Conservation (phyloP, 53 echinoderm and acorn worm species). For the Paracentrotus lividus region DNA sequence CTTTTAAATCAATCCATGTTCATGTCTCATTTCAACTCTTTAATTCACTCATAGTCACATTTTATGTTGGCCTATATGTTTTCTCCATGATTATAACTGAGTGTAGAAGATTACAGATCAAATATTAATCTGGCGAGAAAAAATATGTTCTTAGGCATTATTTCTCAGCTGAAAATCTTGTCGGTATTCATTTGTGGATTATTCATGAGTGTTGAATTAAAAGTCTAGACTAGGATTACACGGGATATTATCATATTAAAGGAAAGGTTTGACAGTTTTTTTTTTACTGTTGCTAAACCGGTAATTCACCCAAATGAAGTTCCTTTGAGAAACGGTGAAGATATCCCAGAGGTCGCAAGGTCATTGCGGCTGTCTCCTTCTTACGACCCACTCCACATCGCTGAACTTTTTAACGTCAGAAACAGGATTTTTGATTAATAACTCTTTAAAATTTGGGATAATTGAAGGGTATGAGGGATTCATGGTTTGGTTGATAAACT, state of each 20-base stretch:
- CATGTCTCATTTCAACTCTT: no score
- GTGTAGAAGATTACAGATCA: not conserved
- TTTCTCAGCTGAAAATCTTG: not conserved
- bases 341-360: not conserved
- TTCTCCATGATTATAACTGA: no score
- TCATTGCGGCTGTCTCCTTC: not conserved
- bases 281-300: not conserved
- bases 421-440: slow-evolving; percentile 4
- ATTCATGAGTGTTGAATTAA: not conserved
- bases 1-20: not conserved
- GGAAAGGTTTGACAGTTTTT: not conserved
- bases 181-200: not conserved
- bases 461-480: not conserved
- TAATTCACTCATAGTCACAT: no score
- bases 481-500: slow-evolving; percentile 50
- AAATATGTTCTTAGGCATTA: not conserved
- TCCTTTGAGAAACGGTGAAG: slow-evolving; percentile 6
- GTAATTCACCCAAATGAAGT: not conserved
- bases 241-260: slow-evolving; percentile 10
- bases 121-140: slow-evolving; percentile 1
- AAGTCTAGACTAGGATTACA: slow-evolving; percentile 19
- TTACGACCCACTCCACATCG: not conserved
- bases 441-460: not conserved
- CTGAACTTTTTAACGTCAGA: not conserved
- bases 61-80: no score